phyloP scores from a whole-genome alignment of 1,140 invertebrate species.

The Ephestia elutella region DNA sequence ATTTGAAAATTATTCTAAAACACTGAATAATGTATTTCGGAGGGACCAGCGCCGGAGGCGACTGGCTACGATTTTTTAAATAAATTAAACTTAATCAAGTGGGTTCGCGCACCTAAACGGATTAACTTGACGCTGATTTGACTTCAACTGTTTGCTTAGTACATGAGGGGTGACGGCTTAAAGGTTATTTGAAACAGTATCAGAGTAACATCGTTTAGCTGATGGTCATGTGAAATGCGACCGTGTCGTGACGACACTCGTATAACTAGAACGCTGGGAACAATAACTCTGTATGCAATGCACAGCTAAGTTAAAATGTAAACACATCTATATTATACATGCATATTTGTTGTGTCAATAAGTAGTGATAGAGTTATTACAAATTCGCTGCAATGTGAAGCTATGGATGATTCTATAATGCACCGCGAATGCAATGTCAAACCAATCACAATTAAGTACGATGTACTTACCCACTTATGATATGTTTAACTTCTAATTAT shows the following conservation, averaged over 20 bases:
- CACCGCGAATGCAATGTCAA: background rate
- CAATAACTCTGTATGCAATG: background rate
- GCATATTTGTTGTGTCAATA: background rate
- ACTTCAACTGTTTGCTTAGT: constrained; percentile 62
- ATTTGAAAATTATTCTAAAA: constrained; percentile 75
- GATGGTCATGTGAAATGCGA: background rate
- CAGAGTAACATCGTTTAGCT: constrained; percentile 30
- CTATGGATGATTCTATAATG: background rate
- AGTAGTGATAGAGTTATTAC: background rate
- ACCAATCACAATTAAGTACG: background rate
- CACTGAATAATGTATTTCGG: constrained; percentile 74
- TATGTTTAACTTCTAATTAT: too few species aligned
- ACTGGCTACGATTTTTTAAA: constrained; percentile 67
- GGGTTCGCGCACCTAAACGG: constrained; percentile 71
- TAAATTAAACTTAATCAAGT: constrained; percentile 74
- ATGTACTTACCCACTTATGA: too few species aligned
- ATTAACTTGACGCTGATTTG: constrained; percentile 72
- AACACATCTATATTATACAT: background rate
- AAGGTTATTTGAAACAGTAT: constrained; percentile 57
- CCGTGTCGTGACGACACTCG: constrained; percentile 5
- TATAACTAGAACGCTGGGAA: background rate
- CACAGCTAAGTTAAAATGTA: background rate
- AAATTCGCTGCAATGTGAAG: background rate
- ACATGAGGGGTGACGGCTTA: constrained; percentile 56
- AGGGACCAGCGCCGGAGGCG: constrained; percentile 23